Base-by-base conservation (phyloP, 2,888 invertebrate genomes). In the Stenodera caucasica region DNA sequence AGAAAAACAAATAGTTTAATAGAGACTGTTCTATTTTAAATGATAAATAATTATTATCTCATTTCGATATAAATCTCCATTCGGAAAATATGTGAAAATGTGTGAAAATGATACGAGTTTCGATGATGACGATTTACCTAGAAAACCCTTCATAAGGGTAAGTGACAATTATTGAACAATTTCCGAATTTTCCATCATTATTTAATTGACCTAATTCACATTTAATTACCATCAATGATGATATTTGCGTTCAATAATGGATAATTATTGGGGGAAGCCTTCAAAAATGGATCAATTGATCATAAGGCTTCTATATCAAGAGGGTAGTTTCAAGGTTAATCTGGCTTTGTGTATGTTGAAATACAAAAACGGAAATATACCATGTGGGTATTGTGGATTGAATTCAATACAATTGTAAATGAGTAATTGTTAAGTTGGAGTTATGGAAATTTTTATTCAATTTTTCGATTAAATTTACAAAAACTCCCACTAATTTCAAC, bases 121-220 rank as follows among this genome's bases (percentile, higher is more conserved):
- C 49, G 57, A 53, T 54, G 68, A 71, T 40, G 69, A 66, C 54
- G 66, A 59, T 32, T 53, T 66, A 32, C 68, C 69, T 0, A 67
- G 63, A 54, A 66, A 64, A 49, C 69, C 72, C 14, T 72, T 72
- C 51, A 62, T 72, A 40, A 64, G 72, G 67, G 72, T 72, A 64
- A 67, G 63, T 45, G 3, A 11, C 4, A 29, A 9, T 14, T 4
- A 14, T 32, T 30, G 2, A 15, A 14, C 14, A 51, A 51, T 23
- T 40, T n/a, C n/a, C n/a, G n/a, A n/a, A n/a, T n/a, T n/a, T n/a
- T n/a, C n/a, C 8, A n/a, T 14, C 6, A 15, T 26, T 5, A 2
- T 4, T 4, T 3, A 18, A 40, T 40, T 40, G 40, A 21, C 40
- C 40, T 11, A 40, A 11, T 40, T 40, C 18, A 5, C 11, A 40